These are phyloP conservation scores for Calameuta idolon DNA, from an alignment of 2,888 invertebrate genomes.

Conservation along the genomic window DNA sequence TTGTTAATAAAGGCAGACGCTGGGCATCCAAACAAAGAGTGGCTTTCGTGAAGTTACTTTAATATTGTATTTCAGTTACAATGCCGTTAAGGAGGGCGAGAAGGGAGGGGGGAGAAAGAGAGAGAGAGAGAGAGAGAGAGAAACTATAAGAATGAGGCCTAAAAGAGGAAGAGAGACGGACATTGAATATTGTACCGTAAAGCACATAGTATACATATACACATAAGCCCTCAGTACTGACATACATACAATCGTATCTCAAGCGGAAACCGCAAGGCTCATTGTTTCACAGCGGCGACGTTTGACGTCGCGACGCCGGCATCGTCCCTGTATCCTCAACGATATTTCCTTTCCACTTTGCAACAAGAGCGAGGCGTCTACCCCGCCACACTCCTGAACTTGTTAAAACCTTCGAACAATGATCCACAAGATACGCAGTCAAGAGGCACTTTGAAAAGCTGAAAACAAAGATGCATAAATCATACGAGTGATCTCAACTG, in stretches of 20 bases:
- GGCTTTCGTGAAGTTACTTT: neutral
- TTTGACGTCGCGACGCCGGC: conserved; percentile 58
- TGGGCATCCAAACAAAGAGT: neutral
- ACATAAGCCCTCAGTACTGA: neutral
- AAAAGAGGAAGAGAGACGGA: conserved; percentile 12
- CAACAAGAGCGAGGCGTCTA: neutral
- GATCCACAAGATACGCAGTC: neutral
- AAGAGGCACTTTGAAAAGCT: neutral
- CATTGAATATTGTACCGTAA: conserved; percentile 27
- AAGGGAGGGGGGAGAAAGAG: conserved; percentile 10
- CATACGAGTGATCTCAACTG: neutral
- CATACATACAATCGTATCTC: conserved; percentile 58
- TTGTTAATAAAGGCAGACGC: neutral
- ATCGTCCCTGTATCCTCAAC: conserved; percentile 56
- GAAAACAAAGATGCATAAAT: neutral
- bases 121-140: conserved; percentile 25
- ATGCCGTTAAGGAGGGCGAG: conserved; percentile 1
- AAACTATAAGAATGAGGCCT: conserved; percentile 26
- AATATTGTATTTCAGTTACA: conserved; percentile 5
- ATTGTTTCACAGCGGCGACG: conserved; percentile 57
- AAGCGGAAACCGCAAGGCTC: conserved; percentile 59
- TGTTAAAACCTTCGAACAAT: neutral
- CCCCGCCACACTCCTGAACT: neutral
- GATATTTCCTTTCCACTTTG: conserved; percentile 55
- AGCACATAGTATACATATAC: neutral